These are phyloP conservation scores for Drosophila punjabiensis DNA, from an alignment of 1,140 invertebrate species.

Conservation along the genomic window DNA sequence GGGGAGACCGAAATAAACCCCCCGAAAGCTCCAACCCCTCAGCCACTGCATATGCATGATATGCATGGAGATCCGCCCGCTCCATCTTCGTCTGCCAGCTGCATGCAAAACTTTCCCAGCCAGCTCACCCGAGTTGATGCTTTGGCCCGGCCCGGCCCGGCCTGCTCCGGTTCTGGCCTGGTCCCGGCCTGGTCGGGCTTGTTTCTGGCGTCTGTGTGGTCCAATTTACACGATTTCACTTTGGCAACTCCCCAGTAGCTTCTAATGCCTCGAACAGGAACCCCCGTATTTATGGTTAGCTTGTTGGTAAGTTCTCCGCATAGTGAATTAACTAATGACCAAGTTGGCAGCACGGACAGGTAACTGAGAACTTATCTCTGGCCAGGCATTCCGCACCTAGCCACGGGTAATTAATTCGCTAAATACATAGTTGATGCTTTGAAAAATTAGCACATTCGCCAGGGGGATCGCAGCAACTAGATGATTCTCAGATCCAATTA, in stretches of 20 bases:
- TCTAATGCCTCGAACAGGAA: conserved; percentile 47
- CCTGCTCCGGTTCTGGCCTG: conserved; percentile 27
- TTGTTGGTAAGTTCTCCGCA: conserved; percentile 67
- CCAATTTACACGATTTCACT: conserved; percentile 83
- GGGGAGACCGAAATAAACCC: conserved; percentile 18
- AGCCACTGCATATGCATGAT: conserved; percentile 45
- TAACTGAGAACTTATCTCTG: conserved; percentile 25
- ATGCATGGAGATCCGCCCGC: conserved; percentile 43
- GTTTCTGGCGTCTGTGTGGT: conserved; percentile 73
- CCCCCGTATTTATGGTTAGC: conserved; percentile 70
- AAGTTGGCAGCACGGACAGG: conserved; percentile 40
- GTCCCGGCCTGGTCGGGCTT: conserved; percentile 34
- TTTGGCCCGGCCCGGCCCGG: conserved; percentile 29
- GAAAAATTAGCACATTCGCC: conserved; percentile 54
- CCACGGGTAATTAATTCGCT: conserved; percentile 64
- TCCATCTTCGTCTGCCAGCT: conserved; percentile 40
- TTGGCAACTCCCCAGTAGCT: conserved; percentile 50
- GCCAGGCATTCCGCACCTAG: conserved; percentile 42
- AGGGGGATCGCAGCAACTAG: conserved; percentile 6
- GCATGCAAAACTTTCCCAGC: conserved; percentile 67
- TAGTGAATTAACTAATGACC: conserved; percentile 81
- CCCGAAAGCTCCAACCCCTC: conserved; percentile 25
- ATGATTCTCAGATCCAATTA: conserved; percentile 1
- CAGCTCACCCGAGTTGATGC: conserved; percentile 28
- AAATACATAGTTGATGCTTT: conserved; percentile 52